phyloP scores from a whole-genome alignment of 23 tunicate species.

The Ascidia mentula region DNA sequence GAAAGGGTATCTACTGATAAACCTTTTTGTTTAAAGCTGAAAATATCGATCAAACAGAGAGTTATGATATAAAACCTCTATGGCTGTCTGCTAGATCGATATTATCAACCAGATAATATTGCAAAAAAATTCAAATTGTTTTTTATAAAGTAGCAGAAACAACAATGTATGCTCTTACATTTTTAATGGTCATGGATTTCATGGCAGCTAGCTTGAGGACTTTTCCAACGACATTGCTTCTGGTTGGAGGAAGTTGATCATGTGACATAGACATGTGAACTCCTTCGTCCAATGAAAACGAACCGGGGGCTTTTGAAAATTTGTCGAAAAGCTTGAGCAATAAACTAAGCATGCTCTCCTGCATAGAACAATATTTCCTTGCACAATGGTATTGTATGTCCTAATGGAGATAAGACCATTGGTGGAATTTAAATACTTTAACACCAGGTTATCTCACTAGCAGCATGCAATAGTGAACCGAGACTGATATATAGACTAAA shows the following conservation, averaged over 20 bases:
- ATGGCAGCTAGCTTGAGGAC: slow-evolving; percentile 53
- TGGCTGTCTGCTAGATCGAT: too few relatives aligned
- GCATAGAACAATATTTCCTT: neutral
- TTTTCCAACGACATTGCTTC: slow-evolving; percentile 43
- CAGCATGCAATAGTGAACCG: too few relatives aligned
- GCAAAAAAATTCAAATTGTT: neutral
- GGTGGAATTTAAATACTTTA: too few relatives aligned
- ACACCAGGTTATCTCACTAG: too few relatives aligned
- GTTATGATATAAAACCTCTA: too few relatives aligned
- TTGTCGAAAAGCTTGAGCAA: slow-evolving; percentile 56
- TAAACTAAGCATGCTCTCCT: slow-evolving; percentile 64
- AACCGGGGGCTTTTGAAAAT: neutral
- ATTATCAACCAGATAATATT: too few relatives aligned
- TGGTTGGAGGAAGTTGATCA: slow-evolving; percentile 29
- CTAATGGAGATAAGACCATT: too few relatives aligned
- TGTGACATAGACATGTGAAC: neutral
- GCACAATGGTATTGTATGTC: too few relatives aligned
- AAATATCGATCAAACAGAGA: too few relatives aligned
- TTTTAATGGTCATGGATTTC: slow-evolving; percentile 27
- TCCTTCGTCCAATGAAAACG: slow-evolving; percentile 19
- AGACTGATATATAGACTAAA: too few relatives aligned
- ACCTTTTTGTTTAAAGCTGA: too few relatives aligned
- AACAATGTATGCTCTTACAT: slow-evolving; percentile 13
- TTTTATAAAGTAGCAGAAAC: neutral
- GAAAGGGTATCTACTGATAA: too few relatives aligned